Percentiles rank a stretch among this genome's conserved stretches.
Evolutionary conservation across 2,797 vertebrate genomes (phyloP).

Genomic region (Anniella stebbinsi): DNA sequence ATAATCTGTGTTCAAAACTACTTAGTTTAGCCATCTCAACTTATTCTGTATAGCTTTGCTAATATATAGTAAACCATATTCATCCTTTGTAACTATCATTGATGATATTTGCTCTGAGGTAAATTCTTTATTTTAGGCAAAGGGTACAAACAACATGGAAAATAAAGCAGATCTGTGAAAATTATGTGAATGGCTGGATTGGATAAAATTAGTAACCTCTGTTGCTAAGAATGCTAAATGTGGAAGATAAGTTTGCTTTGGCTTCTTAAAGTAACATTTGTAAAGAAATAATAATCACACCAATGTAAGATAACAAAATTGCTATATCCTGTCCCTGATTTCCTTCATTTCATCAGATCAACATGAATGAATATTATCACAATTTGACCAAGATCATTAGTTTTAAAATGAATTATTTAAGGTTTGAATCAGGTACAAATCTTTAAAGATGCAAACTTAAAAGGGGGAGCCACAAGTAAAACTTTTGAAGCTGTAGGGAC

Average conservation of each 20-base stretch:
- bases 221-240: not conserved
- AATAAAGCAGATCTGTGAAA: constrained; percentile 46
- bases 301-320: not conserved
- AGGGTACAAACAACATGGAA: not conserved
- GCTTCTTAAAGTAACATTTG: constrained; percentile 39
- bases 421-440: not conserved
- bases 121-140: constrained; percentile 23
- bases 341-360: not conserved
- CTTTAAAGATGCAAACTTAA: not conserved
- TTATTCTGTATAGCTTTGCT: constrained; percentile 42
- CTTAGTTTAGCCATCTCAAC: constrained; percentile 56
- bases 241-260: constrained; percentile 22
- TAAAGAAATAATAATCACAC: constrained; percentile 3
- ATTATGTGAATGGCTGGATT: constrained; percentile 27
- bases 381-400: not conserved
- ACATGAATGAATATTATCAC: not conserved
- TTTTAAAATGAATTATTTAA: constrained; percentile 8
- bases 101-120: constrained; percentile 9
- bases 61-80: constrained; percentile 21
- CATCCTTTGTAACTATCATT: constrained; percentile 40
- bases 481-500: not conserved
- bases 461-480: not conserved
- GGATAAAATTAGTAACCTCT: constrained; percentile 5
- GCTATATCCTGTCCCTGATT: not conserved
- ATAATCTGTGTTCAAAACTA: constrained; percentile 53